Base-by-base conservation (phyloP, 2,113 vertebrate genomes). In the Gracilinanus agilis region DNA sequence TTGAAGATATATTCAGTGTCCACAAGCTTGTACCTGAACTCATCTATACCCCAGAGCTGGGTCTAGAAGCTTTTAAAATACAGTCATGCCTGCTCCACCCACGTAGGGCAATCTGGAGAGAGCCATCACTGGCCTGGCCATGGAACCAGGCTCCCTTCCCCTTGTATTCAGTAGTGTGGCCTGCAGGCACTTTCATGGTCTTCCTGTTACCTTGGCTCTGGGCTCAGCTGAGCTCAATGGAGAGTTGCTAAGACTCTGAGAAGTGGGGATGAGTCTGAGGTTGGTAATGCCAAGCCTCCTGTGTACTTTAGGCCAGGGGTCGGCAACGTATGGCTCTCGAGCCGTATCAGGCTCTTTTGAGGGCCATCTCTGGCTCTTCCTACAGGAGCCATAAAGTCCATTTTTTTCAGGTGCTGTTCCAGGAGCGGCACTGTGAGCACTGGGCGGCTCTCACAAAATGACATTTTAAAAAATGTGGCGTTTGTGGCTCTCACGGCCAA, bases 211-310 rank as follows among this genome's bases (percentile, higher is more conserved):
- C 96, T 93, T 94, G 95, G 56, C 55, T 92, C 94, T 95, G 58
- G 88, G 96, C 96, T 97, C 95, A 96, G 93, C 92, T 96, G 96
- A 96, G 96, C 97, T 97, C 92, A 94, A 97, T 93, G 95, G 95
- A 94, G 96, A 98, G 95, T 94, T 98, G 92, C 93, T 94, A 91
- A 92, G 96, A 94, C 90, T 90, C 94, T 55, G 83, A 90, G 95
- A 96, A 97, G 93, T 97, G 89, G 97, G 97, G 93, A 91, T 55
- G 61, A 92, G 56, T 97, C 97, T 97, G n/a, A 90, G 90, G 96
- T 94, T 75, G 88, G 49, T 93, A 97, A 96, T 95, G 91, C 96
- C 97, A 97, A 94, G 90, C 61, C 91, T 94, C 53, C 90, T 89
- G 25, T 93, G 12, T 96, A 92, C 94, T 96, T 90, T 95, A 94